phyloP scores from a whole-genome alignment of 1,140 invertebrate species.

The Pseudomyrmex pallidus region DNA sequence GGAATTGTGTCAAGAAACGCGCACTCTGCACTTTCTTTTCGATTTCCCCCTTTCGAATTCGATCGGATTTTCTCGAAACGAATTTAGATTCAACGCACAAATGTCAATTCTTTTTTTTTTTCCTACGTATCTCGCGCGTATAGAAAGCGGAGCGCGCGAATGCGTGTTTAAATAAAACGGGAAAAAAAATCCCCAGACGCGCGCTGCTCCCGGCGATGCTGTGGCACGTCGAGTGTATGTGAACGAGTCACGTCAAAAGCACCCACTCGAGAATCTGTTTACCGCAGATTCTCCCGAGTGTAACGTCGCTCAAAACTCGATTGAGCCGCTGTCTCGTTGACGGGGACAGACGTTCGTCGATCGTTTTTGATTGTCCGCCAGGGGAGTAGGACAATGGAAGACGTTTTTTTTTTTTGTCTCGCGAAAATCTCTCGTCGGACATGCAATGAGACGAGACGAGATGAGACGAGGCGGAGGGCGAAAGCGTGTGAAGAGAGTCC shows the following conservation, averaged over 20 bases:
- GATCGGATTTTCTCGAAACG: not conserved
- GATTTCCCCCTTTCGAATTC: not conserved
- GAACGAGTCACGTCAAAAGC: constrained; percentile 32
- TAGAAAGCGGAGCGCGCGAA: not conserved
- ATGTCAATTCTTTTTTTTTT: not conserved
- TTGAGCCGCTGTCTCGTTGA: constrained; percentile 15
- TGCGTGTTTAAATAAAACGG: not conserved
- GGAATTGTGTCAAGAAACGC: not conserved
- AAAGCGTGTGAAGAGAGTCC: not conserved
- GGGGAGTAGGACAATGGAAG: no score
- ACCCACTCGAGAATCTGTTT: constrained; percentile 36
- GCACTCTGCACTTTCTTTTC: not conserved
- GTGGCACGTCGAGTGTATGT: not conserved
- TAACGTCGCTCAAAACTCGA: constrained; percentile 16
- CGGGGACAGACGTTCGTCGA: not conserved
- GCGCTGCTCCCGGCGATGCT: constrained; percentile 1
- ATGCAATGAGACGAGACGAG: not conserved
- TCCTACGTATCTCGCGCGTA: not conserved
- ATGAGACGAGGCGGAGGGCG: constrained; percentile 7
- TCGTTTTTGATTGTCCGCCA: not conserved
- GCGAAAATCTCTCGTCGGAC: not conserved
- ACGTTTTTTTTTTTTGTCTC: no score
- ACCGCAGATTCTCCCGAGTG: not conserved
- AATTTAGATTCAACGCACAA: not conserved
- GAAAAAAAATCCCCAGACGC: not conserved